Evolutionary conservation across 2,797 vertebrate genomes (phyloP), one percentile per base, ranked within the genome.

Genomic region (Prunella strophiata): DNA sequence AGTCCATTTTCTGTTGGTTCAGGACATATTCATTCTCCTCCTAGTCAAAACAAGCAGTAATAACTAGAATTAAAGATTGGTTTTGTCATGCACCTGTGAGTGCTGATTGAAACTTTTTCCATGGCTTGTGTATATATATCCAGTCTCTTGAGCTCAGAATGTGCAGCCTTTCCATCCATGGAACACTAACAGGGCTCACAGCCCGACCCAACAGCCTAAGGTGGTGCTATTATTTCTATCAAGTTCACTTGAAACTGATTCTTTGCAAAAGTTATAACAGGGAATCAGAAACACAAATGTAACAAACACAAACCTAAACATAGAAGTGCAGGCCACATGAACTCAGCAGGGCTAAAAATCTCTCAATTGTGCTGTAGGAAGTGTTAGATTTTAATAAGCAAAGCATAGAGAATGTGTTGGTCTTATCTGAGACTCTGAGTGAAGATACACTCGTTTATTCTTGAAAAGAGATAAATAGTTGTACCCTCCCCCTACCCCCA

Each of bases 21-120:
- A 50, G 25, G 45, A 66, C 9, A 75, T 18, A 54, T 48, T 91
- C 17, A 26, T 72, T 66, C 54, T 52, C 48, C n/a, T 90, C 86
- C 78, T 63, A 78, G 71, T 52, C 62, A 87, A 93, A 96, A n/a
- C 30, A 92, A 89, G 73, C 30, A 51, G 13, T 58, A 93, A 85
- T 67, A 70, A 70, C 72, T 52, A 63, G 47, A 93, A 82, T 72
- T 55, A 88, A 82, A 79, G 30, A 83, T 61, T 32, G 59, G 27
- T 65, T 93, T 92, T 85, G 29, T 66, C 38, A 71, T 7, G 6
- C 38, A 42, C 42, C 71, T n/a, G 12, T 11, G 36, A 85, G 71
- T 59, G 48, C 52, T 32, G 45, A 67, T 1, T 42, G 43, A 85
- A 87, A 62, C 26, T 70, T 93, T 86, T 93, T 57, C 81, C 58